These are phyloP conservation scores for Lamellibrachia satsuma DNA, from an alignment of 2,888 invertebrate genomes.

Conservation along the genomic window DNA sequence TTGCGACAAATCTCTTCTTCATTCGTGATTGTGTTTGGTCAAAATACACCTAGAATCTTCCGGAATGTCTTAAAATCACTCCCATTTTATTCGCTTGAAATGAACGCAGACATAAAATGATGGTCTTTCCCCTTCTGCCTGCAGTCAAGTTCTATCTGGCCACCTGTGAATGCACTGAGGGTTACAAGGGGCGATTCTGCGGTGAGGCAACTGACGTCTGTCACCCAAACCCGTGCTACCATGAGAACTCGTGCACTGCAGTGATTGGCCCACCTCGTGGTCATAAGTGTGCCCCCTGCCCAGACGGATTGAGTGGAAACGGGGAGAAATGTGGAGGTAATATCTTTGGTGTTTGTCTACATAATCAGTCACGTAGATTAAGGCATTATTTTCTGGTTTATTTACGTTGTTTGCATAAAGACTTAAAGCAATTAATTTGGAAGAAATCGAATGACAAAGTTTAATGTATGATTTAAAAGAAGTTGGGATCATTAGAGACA, in stretches of 20 bases:
- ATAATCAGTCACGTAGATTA: background rate
- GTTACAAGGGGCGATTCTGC: background rate
- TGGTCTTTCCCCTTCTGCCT: background rate
- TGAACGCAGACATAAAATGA: too few species aligned
- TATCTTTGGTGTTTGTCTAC: background rate
- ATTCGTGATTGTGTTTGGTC: too few species aligned
- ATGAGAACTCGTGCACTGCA: background rate
- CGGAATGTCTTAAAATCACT: too few species aligned
- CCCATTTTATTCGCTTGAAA: too few species aligned
- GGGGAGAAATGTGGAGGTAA: background rate
- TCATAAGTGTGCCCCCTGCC: background rate
- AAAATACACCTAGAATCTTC: too few species aligned
- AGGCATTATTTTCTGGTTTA: too few species aligned
- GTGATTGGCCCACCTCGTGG: background rate
- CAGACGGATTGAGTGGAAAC: background rate
- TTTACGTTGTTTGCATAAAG: too few species aligned
- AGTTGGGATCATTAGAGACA: too few species aligned
- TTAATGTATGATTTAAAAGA: too few species aligned
- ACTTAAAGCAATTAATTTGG: too few species aligned
- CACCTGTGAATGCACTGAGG: background rate
- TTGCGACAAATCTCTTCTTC: too few species aligned
- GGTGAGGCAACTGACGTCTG: background rate
- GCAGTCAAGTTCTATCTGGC: background rate
- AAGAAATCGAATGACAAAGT: too few species aligned
- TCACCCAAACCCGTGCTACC: background rate